Percentiles rank a stretch among this genome's conserved stretches.
phyloP scores from a whole-genome alignment of 2,888 invertebrate genomes.

The Brachypterus glaber region DNA sequence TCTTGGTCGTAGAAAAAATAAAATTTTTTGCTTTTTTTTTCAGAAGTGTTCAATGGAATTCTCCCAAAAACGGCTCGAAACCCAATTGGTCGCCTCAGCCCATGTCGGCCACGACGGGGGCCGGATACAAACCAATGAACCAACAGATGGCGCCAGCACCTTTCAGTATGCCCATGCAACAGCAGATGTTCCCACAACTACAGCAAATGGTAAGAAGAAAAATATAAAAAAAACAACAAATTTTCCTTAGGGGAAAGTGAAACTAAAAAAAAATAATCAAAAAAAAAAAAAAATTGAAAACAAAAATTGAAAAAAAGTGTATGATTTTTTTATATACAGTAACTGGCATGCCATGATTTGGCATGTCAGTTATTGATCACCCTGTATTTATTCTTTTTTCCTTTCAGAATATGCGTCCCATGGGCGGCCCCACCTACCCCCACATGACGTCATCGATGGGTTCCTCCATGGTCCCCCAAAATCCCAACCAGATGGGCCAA shows the following conservation, averaged over 20 bases:
- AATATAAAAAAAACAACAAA: no score
- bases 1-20: no score
- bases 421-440: slow-evolving; percentile 28
- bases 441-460: slow-evolving; percentile 32
- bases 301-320: no score
- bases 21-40: slow-evolving; percentile 21
- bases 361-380: no score
- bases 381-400: slow-evolving; percentile 15
- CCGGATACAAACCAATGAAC: slow-evolving; percentile 78
- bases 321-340: slow-evolving; percentile 3
- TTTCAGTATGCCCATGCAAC: slow-evolving; percentile 31
- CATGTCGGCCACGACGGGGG: slow-evolving; percentile 80
- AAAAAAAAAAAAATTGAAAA: no score
- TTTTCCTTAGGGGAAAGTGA: no score
- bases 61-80: slow-evolving; percentile 78
- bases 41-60: slow-evolving; percentile 86
- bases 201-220: slow-evolving; percentile 34
- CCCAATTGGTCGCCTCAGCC: slow-evolving; percentile 79
- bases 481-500: slow-evolving; percentile 34
- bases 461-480: slow-evolving; percentile 29
- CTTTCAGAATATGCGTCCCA: slow-evolving; percentile 35
- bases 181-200: slow-evolving; percentile 35
- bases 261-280: no score
- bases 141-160: slow-evolving; percentile 32
- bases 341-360: slow-evolving; percentile 2